Evolutionary conservation across 2,888 invertebrate genomes (phyloP).

Genomic region (Stenolophus ochropezus): DNA sequence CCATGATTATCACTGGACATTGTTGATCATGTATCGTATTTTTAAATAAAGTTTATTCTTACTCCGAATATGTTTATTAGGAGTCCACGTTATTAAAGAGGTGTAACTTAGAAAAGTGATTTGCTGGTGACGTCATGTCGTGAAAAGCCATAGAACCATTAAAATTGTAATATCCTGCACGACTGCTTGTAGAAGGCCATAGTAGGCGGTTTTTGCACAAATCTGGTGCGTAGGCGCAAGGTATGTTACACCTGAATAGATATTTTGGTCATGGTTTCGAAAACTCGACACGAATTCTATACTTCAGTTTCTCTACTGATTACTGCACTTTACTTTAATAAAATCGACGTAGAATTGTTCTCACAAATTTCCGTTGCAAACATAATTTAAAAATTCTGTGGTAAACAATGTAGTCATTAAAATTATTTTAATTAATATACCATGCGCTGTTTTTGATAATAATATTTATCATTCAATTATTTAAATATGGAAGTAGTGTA

Average conservation of each 20-base stretch:
- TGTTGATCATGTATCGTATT: too few relatives aligned
- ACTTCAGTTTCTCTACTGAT: constrained; percentile 16
- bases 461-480: too few relatives aligned
- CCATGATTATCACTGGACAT: too few relatives aligned
- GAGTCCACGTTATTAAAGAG: too few relatives aligned
- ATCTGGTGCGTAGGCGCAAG: constrained; percentile 51
- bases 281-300: constrained; percentile 10
- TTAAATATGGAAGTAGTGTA: too few relatives aligned
- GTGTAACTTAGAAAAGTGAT: too few relatives aligned
- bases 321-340: neutral
- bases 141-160: constrained; percentile 33
- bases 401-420: too few relatives aligned
- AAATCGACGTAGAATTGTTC: neutral
- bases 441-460: too few relatives aligned
- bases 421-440: too few relatives aligned
- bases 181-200: constrained; percentile 46
- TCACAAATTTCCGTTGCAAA: neutral
- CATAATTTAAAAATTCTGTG: neutral
- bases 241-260: constrained; percentile 58
- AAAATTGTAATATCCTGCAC: constrained; percentile 38
- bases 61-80: too few relatives aligned
- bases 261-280: constrained; percentile 59
- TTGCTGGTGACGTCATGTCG: constrained; percentile 30
- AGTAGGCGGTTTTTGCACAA: constrained; percentile 27
- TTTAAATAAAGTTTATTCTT: too few relatives aligned